Base-by-base conservation (phyloP, 2,113 vertebrate species). In the Thomomys bottae region DNA sequence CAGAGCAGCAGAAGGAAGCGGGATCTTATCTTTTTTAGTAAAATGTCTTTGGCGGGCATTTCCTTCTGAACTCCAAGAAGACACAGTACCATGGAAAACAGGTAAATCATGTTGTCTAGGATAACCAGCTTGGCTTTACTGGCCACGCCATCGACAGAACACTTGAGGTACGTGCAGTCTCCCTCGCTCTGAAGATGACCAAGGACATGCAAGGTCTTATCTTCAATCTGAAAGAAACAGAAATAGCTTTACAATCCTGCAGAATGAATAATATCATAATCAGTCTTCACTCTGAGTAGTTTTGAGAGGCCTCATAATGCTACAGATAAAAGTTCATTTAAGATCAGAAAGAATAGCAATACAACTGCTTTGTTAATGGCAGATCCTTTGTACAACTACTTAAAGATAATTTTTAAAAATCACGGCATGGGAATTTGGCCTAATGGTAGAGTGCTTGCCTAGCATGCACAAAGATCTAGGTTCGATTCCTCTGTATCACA, bases 11-110 rank as follows among this genome's bases (percentile, higher is more conserved):
- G 5, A 24, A 59, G 67, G 63, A 66, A 83, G 24, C 0, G 8
- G 54, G 63, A 4, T n/a, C 34, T 59, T 73, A 64, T 63, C 18
- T 76, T 40, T 45, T 61, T 42, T 32, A 70, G 76, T 59, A 71
- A 34, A 66, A 75, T 49, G 68, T 18, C 24, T 72, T 23, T 8
- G 67, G 76, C n/a, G 85, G 70, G 64, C 12, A 83, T 20, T 54
- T 83, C 80, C 84, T 45, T 81, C 63, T 42, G 17, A 91, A 40
- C 54, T 26, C 68, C 79, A 89, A 73, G 71, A 95, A 89, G 45
- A 36, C 94, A 92, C 32, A 72, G 96, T 97, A 99, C 99, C 98
- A 86, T 98, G 83, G 98, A 98, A 97, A 99, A 99, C 23, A 99
- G 98, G 94, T 99, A 98, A 94, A 99, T 97, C 0, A 97, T 98